Percentiles rank a stretch among this genome's conserved stretches.
phyloP scores from a whole-genome alignment of 2,797 vertebrate genomes.

The Onychomys arenicola region DNA sequence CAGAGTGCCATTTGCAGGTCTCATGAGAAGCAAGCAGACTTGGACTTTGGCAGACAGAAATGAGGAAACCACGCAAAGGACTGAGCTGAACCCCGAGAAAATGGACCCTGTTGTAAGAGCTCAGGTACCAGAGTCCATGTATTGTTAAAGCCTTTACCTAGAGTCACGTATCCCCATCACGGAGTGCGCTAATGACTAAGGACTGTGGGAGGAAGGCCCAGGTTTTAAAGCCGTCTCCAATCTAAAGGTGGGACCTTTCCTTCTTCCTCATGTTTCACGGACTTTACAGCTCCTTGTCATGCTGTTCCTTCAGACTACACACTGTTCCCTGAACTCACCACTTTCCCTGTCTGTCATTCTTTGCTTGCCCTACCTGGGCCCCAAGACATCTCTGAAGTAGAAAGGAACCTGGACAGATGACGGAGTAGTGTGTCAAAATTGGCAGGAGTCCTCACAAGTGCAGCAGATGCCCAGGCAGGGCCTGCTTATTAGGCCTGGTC shows the following conservation, averaged over 20 bases:
- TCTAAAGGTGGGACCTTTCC: no score
- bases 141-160: not conserved
- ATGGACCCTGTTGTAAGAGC: not conserved
- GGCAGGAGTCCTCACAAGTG: not conserved
- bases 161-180: accelerated
- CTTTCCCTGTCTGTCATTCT: not conserved
- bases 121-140: not conserved
- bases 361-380: not conserved
- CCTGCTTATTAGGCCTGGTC: not conserved
- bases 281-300: not conserved
- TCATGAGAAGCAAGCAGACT: not conserved
- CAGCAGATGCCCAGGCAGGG: not conserved
- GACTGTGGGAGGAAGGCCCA: not conserved
- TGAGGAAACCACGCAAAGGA: not conserved
- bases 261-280: not conserved
- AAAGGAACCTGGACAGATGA: not conserved
- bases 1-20: not conserved
- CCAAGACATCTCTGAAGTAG: not conserved
- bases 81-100: not conserved
- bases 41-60: not conserved
- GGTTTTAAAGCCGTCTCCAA: not conserved
- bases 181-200: not conserved
- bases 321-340: not conserved
- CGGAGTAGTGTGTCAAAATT: not conserved
- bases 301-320: not conserved